Base-by-base conservation (phyloP, 2,797 vertebrate species). In the Ispidina picta region DNA sequence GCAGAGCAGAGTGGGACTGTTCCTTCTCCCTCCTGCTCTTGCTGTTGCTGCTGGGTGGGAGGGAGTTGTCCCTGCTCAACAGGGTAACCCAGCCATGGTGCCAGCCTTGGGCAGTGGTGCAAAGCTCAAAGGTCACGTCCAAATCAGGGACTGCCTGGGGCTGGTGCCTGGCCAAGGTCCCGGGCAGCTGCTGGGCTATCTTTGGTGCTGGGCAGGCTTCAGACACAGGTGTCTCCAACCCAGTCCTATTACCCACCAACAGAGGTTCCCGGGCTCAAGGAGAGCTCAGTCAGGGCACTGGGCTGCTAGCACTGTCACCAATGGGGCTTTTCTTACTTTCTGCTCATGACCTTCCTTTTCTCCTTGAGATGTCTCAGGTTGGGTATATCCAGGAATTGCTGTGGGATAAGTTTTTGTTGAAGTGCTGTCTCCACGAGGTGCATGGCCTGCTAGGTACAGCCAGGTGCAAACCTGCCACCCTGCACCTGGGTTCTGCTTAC, bases 151-250 rank as follows among this genome's bases (percentile, higher is more conserved):
- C 29, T 71, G 92, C 62, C 62, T 0, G 0, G 12, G 31, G 77
- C 71, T 51, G 44, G 33, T 4, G 8, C 56, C 84, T 84, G 82
- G 91, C 75, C 2, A 2, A 65, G 44, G 69, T 43, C 79, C 79
- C 8, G 1, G 49, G 65, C 94, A 94, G 89, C 87, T 95, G 89
- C 93, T 72, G 66, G 74, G 52, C 89, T 95, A 66, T 93, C 86
- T 84, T 79, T 66, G 55, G 86, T 10, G 3, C 73, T 20, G 43
- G 54, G 33, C 80, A 72, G 84, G 54, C 85, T 82, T 68, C 31
- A 41, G 76, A 51, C 60, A 2, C 0, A 26, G 60, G 56, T 89
- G 72, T 65, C 35, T 70, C 70, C 71, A 54, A n/a, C n/a, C 39
- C 84, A 66, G 71, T 44, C 72, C 66, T 78, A 73, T 78, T 78